Conservation (phyloP, 1,140 invertebrate genomes). For the Onthophagus taurus region DNA sequence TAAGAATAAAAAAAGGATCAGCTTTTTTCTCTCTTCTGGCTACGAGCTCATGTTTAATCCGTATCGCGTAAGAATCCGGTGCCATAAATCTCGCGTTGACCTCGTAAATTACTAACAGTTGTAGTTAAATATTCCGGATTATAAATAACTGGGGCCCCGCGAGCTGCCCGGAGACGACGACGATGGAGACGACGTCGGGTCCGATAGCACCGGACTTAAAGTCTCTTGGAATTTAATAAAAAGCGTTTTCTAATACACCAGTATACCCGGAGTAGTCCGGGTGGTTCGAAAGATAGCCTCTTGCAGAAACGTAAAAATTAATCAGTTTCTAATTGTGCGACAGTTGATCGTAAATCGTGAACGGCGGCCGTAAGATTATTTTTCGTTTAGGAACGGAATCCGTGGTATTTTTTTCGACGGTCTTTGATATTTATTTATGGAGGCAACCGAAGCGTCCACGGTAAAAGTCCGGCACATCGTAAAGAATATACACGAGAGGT, state of each 20-base stretch:
- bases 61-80: slow-evolving; percentile 36
- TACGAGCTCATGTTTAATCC: slow-evolving; percentile 36
- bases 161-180: no score
- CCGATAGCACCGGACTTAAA: slow-evolving; percentile 11
- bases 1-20: no score
- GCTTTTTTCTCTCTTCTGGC: slow-evolving; percentile 23
- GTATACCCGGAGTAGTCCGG: no score
- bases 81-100: slow-evolving; percentile 38
- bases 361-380: slow-evolving; percentile 22
- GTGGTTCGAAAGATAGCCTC: no score
- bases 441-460: no score
- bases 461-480: no score
- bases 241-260: slow-evolving; percentile 37
- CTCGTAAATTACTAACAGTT: slow-evolving; percentile 40
- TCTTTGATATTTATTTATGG: no score
- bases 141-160: slow-evolving; percentile 40
- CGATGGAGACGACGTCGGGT: slow-evolving; percentile 2
- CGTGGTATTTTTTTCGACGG: slow-evolving; percentile 25
- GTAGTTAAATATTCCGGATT: slow-evolving; percentile 40
- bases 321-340: slow-evolving; percentile 36
- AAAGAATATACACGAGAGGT: no score
- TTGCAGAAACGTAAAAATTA: slow-evolving; percentile 34
- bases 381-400: slow-evolving; percentile 23
- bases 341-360: slow-evolving; percentile 25
- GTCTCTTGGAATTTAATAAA: slow-evolving; percentile 26